Base-by-base conservation (phyloP, 2,888 invertebrate species). In the Cryptus viduatorius region DNA sequence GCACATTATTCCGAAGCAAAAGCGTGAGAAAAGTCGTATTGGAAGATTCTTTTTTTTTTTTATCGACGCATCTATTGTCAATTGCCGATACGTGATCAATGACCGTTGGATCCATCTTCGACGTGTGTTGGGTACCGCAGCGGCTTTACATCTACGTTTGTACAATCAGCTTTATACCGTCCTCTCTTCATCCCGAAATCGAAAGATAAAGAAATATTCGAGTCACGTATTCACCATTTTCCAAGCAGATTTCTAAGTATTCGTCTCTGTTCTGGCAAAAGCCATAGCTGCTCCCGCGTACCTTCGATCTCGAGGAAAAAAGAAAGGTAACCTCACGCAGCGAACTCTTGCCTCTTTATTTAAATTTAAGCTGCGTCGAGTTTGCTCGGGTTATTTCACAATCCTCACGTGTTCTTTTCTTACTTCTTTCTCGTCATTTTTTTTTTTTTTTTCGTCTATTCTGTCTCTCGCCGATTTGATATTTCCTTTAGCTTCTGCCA, bases 281-380 rank as follows among this genome's bases (percentile, higher is more conserved):
- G 37, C 48, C 24, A 29, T 19, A 14, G 48, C 24, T 14, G 59
- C 46, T n/a, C 31, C n/a, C 14, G 37, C 42, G 75, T 84, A 77
- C 83, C 82, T 84, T 86, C 81, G 83, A 88, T 87, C 82, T 86
- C 65, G 44, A 86, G 82, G 84, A 84, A 83, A 24, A 53, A 68
- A 37, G 37, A 37, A 76, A 42, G 44, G 44, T 61, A 72, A 59
- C 19, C 46, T n/a, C 24, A 69, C 53, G 56, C 44, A 69, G 84
- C 37, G 37, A 37, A 37, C 87, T 87, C 87, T 84, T 64, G 46
- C 68, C 83, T 84, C 73, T 80, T 84, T 80, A 77, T 84, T 84
- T 77, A 84, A 84, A 80, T 84, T 77, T 79, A 59, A 83, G 71
- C 79, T 79, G 59, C 71, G 67, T 59, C 72, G 72, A 68, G 79